phyloP scores from a whole-genome alignment of 1,140 invertebrate species.

The Argopecten irradians region DNA sequence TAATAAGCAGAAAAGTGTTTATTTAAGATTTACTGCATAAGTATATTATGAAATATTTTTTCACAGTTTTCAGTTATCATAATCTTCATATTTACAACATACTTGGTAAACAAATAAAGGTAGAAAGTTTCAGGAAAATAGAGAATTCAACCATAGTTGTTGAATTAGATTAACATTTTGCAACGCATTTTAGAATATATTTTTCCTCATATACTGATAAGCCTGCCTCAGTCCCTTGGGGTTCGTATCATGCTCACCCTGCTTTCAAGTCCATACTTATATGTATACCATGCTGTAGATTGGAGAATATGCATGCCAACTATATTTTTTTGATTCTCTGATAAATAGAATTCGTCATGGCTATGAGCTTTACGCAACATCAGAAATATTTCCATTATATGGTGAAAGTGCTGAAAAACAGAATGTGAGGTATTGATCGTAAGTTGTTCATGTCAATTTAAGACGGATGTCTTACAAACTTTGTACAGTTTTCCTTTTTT shows the following conservation, averaged over 20 bases:
- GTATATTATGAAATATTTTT: too few species aligned
- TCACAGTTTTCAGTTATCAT: background rate
- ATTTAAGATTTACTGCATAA: too few species aligned
- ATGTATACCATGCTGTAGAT: background rate
- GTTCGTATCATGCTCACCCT: background rate
- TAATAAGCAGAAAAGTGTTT: background rate
- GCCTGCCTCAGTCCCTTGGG: background rate
- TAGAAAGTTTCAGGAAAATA: background rate
- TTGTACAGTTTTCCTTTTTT: conserved; percentile 23
- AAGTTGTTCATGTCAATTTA: background rate
- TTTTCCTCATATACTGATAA: background rate
- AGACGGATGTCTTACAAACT: background rate
- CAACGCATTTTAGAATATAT: background rate
- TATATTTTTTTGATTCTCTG: conserved; percentile 12
- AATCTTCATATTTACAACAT: background rate
- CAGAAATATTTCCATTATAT: conserved; percentile 18
- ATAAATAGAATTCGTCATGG: background rate
- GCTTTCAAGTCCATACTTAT: background rate
- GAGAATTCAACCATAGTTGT: background rate
- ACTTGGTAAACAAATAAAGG: background rate
- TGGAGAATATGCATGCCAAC: background rate
- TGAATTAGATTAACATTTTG: background rate
- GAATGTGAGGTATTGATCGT: background rate
- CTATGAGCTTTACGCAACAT: conserved; percentile 9
- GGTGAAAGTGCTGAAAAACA: background rate